Evolutionary conservation across 2,113 vertebrate genomes (phyloP).

Genomic region (Xyliphius kryptos): DNA sequence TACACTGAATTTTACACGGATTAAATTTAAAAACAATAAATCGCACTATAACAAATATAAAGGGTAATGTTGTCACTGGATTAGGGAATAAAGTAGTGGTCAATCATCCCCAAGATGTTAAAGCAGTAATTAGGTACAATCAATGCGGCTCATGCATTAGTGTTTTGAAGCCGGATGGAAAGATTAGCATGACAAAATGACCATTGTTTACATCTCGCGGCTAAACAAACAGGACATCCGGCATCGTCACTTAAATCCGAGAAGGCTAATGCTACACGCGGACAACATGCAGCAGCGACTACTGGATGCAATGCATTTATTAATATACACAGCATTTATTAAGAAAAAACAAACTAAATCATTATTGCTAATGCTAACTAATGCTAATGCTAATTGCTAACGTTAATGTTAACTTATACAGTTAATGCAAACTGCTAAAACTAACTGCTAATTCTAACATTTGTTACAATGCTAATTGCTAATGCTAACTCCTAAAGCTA

Average conservation of each 20-base stretch:
- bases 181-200: constrained; percentile 11
- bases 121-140: constrained; percentile 8
- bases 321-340: neutral
- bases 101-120: neutral
- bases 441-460: too few relatives aligned
- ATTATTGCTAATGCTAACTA: too few relatives aligned
- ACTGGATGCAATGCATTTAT: neutral
- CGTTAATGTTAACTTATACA: too few relatives aligned
- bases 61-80: neutral
- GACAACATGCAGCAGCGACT: constrained; percentile 1
- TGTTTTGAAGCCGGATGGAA: neutral
- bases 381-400: too few relatives aligned
- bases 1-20: too few relatives aligned
- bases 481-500: too few relatives aligned
- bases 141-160: neutral
- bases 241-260: neutral
- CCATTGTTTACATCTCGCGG: constrained; percentile 10
- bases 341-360: neutral
- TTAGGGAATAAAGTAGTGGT: constrained; percentile 20
- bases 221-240: neutral
- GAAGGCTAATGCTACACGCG: neutral
- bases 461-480: too few relatives aligned
- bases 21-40: too few relatives aligned
- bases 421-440: too few relatives aligned
- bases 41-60: too few relatives aligned